Evolutionary conservation across 1,140 invertebrate genomes (phyloP), one percentile per base, ranked within the genome.

Genomic region (Drosophila sp.): DNA sequence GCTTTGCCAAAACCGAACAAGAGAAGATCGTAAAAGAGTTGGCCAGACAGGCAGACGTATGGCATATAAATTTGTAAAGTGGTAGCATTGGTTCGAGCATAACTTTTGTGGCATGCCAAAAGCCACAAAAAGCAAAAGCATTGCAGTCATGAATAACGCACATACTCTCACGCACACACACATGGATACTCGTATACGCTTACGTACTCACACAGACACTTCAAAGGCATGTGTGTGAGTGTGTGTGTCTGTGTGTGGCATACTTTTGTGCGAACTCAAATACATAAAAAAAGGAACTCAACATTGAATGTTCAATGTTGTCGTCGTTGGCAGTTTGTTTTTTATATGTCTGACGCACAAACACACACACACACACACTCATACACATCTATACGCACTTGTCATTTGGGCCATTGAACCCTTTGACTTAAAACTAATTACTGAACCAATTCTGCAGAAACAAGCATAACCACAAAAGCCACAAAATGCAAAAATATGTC

Each of bases 51-150:
- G 55, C 54, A 33, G 54, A 50, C 30, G 17, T 35, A 25, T 63
- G 62, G 50, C 60, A 85, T 80, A 86, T 87, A 86, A 83, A 86
- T 86, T 80, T 87, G 69, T 65, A 87, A 83, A 86, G 83, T 83
- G 80, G 66, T 74, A 68, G 75, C 75, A 74, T 83, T 63, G 79
- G 75, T 79, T 83, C 78, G 79, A 83, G 83, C 83, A 87, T 86
- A 86, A 87, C 83, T 86, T 86, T 76, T 83, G 79, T 80, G 83
- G 83, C 83, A 70, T 83, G 83, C 83, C 83, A 86, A 86, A 86
- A 86, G 83, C 83, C 83, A 78, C 83, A 86, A 82, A 87, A 86
- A 87, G 76, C 83, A 79, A 76, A 86, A 80, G 66, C 79, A 82
- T 72, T 70, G 79, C 82, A 70, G 60, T 60, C 58, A 60, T 38